Conservation (phyloP, 2,113 vertebrate genomes). For the Calypte anna region DNA sequence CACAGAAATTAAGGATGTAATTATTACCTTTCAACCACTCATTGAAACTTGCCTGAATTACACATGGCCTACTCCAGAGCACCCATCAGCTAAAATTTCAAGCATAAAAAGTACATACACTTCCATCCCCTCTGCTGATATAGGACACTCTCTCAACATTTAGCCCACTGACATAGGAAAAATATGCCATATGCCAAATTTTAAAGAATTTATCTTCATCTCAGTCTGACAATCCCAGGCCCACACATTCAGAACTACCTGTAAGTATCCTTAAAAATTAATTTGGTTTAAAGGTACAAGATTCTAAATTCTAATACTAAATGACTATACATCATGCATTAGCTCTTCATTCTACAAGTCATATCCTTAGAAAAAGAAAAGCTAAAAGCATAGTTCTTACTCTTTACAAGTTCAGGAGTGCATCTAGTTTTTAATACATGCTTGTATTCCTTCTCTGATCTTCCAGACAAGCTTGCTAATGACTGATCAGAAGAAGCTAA, state of each 20-base stretch:
- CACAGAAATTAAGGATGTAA: neutral
- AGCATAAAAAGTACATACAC: neutral
- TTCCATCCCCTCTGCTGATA: neutral
- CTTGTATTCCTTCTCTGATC: neutral
- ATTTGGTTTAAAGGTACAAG: neutral
- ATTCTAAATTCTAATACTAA: neutral
- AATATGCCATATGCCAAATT: neutral
- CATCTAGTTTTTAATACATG: neutral
- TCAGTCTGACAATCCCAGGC: neutral
- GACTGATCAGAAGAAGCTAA: neutral
- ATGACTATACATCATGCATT: neutral
- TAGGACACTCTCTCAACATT: neutral
- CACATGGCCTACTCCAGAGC: neutral
- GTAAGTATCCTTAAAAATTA: neutral
- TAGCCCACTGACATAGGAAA: neutral
- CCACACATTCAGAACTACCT: neutral
- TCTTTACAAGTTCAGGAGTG: neutral
- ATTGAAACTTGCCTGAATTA: neutral
- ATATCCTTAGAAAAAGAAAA: neutral
- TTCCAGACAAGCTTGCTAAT: neutral
- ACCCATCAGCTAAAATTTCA: neutral
- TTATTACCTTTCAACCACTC: neutral
- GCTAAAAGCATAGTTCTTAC: neutral
- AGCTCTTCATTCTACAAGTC: neutral
- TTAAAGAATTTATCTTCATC: conserved; percentile 5